Conservation (phyloP, 1,140 invertebrate species). For the Lucilia sericata region DNA sequence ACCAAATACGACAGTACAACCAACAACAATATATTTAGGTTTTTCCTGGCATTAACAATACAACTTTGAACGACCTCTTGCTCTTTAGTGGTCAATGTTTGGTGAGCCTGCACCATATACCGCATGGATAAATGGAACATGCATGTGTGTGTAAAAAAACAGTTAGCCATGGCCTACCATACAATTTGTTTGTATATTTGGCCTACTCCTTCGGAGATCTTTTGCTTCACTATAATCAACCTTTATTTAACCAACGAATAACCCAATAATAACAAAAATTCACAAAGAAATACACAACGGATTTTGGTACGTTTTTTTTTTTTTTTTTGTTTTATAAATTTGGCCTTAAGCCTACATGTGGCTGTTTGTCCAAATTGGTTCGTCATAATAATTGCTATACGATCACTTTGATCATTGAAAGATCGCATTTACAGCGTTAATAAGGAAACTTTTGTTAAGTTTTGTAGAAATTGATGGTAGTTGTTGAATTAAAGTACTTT, state of each 20-base stretch:
- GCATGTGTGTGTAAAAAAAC: not conserved
- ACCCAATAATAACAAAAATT: not conserved
- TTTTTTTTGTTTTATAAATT: not conserved
- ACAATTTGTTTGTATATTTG: not conserved
- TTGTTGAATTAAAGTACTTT: not conserved
- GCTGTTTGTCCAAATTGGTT: not conserved
- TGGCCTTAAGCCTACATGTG: slow-evolving; percentile 3
- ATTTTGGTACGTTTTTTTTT: slow-evolving; percentile 7
- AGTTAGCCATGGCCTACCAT: not conserved
- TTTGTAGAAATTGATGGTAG: not conserved
- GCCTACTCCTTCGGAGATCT: not conserved
- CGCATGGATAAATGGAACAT: too few relatives aligned
- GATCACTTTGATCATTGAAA: slow-evolving; percentile 12
- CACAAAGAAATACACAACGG: not conserved
- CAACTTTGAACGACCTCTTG: not conserved
- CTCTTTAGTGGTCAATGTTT: slow-evolving; percentile 4
- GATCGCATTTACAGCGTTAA: not conserved
- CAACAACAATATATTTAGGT: too few relatives aligned
- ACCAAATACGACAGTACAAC: too few relatives aligned
- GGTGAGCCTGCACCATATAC: too few relatives aligned
- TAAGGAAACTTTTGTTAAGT: not conserved
- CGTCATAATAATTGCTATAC: slow-evolving; percentile 23
- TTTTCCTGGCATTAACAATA: too few relatives aligned
- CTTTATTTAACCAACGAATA: not conserved
- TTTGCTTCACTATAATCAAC: not conserved